Percentiles rank a stretch among this genome's conserved stretches.
Evolutionary conservation across 1,140 invertebrate genomes (phyloP).

Genomic region (Cheumatopsyche charites): DNA sequence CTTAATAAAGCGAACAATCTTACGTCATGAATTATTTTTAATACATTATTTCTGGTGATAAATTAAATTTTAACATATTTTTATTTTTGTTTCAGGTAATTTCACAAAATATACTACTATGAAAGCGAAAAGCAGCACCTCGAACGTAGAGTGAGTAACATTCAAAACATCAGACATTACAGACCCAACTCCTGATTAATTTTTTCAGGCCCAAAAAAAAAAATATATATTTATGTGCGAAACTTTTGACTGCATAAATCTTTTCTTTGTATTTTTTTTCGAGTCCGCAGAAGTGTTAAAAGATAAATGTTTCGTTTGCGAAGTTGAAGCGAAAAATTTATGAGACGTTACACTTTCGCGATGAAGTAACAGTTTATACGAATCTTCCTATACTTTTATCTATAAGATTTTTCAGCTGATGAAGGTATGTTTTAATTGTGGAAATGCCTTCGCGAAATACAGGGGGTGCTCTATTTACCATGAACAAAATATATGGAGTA

Average conservation of each 20-base stretch:
- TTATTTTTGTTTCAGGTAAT: conserved; percentile 18
- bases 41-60: no score
- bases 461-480: conserved; percentile 44
- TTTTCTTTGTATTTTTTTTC: conserved; percentile 7
- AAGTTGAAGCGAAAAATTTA: neutral
- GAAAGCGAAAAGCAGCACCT: neutral
- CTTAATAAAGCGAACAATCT: no score
- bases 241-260: conserved; percentile 1
- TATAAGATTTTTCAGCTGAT: neutral
- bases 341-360: neutral
- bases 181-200: conserved; percentile 2
- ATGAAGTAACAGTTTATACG: neutral
- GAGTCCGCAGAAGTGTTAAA: conserved; percentile 16
- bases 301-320: neutral
- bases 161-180: neutral
- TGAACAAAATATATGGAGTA: conserved; percentile 48
- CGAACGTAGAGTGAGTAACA: neutral
- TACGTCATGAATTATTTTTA: no score
- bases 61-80: neutral
- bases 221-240: conserved; percentile 20
- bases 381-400: neutral
- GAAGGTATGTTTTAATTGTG: neutral
- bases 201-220: neutral
- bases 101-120: conserved; percentile 4
- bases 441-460: neutral